Percentiles rank a stretch among this genome's conserved stretches.
These are phyloP conservation scores for Heteropelma amictum DNA, from an alignment of 2,888 invertebrate species.

Conservation along the genomic window DNA sequence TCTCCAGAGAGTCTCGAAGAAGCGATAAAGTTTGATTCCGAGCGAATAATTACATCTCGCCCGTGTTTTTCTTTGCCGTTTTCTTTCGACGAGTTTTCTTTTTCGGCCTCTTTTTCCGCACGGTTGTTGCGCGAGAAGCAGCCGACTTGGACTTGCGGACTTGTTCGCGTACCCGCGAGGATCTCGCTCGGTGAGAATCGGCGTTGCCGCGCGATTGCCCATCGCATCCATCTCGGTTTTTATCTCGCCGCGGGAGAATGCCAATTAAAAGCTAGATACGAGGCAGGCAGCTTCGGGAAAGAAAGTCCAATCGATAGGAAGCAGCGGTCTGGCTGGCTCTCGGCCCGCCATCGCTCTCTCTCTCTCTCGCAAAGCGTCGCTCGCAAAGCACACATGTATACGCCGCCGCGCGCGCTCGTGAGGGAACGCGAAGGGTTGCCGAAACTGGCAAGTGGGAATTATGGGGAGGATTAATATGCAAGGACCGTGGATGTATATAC, in stretches of 20 bases:
- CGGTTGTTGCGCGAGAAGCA: no score
- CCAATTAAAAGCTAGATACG: constrained; percentile 74
- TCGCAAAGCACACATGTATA: no score
- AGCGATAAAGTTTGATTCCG: neutral
- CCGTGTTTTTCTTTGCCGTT: constrained; percentile 23
- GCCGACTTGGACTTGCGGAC: no score
- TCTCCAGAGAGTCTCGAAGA: constrained; percentile 3
- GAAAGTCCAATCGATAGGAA: constrained; percentile 76
- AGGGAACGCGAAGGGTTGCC: constrained; percentile 76
- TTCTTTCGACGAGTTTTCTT: neutral
- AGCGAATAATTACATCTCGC: neutral
- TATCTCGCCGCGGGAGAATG: constrained; percentile 75
- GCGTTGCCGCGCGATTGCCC: constrained; percentile 43
- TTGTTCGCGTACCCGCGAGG: no score
- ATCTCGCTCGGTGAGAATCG: constrained; percentile 26
- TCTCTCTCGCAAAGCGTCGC: no score
- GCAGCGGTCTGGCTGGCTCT: constrained; percentile 64
- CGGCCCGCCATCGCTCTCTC: constrained; percentile 43
- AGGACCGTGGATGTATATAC: constrained; percentile 79
- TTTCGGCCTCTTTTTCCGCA: no score
- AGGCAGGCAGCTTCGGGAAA: constrained; percentile 69
- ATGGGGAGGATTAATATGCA: constrained; percentile 79
- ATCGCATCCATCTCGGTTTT: constrained; percentile 54
- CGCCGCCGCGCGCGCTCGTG: constrained; percentile 64
- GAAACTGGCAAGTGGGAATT: constrained; percentile 78